Evolutionary conservation across 2,113 vertebrate genomes (phyloP).

Genomic region (Benitochromis conjunctus): DNA sequence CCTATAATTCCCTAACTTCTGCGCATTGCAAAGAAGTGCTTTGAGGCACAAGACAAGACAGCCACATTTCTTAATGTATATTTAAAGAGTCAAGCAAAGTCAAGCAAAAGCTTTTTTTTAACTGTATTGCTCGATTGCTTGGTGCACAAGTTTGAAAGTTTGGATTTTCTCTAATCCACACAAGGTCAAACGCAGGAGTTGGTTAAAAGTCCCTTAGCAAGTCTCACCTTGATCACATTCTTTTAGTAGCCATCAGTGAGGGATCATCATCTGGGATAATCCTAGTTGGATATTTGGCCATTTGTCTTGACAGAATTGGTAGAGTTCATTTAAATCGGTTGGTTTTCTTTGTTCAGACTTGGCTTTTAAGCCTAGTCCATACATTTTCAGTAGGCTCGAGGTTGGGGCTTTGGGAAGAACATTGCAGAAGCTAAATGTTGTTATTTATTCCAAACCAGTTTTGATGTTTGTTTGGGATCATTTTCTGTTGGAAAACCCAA

Average conservation of each 20-base stretch:
- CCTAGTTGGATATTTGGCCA: not conserved
- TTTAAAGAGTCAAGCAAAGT: not conserved
- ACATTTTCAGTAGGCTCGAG: not conserved
- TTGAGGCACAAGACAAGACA: not conserved
- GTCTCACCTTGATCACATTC: not conserved
- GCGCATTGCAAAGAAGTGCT: not conserved
- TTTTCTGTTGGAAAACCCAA: not conserved
- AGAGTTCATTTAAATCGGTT: not conserved
- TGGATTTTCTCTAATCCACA: not conserved
- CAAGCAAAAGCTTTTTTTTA: not conserved
- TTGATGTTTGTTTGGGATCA: not conserved
- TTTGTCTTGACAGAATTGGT: not conserved
- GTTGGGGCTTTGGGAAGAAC: not conserved
- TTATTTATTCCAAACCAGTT: not conserved
- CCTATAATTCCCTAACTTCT: not conserved
- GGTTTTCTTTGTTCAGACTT: not conserved
- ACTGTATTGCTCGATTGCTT: not conserved
- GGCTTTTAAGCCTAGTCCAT: not conserved
- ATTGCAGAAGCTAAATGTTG: not conserved
- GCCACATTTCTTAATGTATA: not conserved
- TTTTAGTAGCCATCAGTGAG: not conserved
- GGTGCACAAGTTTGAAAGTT: not conserved
- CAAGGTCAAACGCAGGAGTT: fast-evolving
- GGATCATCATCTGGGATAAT: not conserved
- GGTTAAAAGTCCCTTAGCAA: not conserved